Percentiles rank a stretch among this genome's conserved stretches.
phyloP scores from a whole-genome alignment of 1,140 invertebrate genomes.

The Formica selysi region DNA sequence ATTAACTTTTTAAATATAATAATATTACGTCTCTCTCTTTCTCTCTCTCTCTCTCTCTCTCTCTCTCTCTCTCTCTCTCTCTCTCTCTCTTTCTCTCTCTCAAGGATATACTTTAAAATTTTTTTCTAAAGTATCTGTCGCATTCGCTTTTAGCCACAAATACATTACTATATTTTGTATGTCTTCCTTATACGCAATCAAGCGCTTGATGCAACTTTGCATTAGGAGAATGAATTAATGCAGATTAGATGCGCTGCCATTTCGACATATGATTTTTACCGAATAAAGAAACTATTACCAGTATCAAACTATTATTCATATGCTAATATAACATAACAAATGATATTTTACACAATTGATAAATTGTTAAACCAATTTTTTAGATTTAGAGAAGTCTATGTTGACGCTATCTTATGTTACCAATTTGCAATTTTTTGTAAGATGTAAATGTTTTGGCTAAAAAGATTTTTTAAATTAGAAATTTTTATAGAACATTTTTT shows the following conservation, averaged over 20 bases:
- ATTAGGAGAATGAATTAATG: slow-evolving; percentile 2
- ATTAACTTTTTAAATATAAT: neutral
- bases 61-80: too few relatives aligned
- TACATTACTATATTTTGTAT: slow-evolving; percentile 3
- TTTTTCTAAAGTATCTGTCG: neutral
- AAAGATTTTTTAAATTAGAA: neutral
- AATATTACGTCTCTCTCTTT: neutral
- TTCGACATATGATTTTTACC: neutral
- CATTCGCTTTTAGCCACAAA: neutral
- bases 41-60: neutral
- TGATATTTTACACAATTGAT: neutral
- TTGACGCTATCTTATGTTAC: neutral
- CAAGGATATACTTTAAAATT: neutral
- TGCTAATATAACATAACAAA: neutral
- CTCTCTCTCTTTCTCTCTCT: neutral
- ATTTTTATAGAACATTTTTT: neutral
- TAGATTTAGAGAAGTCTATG: neutral
- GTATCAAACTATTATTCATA: too few relatives aligned
- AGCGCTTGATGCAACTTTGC: neutral
- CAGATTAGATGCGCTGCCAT: slow-evolving; percentile 2
- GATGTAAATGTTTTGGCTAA: neutral
- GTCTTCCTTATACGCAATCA: neutral
- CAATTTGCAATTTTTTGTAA: neutral
- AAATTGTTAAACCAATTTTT: neutral
- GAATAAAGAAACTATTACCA: slow-evolving; percentile 4